Conservation (phyloP, 2,797 vertebrate species). For the Iguana delicatissima region DNA sequence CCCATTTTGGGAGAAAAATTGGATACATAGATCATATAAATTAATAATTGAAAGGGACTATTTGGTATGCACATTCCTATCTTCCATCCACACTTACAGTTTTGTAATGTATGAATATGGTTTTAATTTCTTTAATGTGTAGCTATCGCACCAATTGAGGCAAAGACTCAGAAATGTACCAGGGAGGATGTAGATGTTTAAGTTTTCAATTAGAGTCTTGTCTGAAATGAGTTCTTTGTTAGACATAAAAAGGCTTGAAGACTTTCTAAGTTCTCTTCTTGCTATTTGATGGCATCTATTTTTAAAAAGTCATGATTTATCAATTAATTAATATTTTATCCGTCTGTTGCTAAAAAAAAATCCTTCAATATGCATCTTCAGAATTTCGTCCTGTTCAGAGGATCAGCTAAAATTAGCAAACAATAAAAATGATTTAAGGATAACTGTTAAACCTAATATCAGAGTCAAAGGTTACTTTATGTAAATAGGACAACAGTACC, state of each 20-base stretch:
- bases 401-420: background rate
- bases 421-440: background rate
- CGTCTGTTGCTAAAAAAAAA: background rate
- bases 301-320: background rate
- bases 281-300: background rate
- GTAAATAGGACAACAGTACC: too few species aligned
- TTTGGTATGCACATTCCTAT: too few species aligned
- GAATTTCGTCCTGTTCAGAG: background rate
- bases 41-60: too few species aligned
- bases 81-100: too few species aligned
- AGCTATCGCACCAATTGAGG: background rate
- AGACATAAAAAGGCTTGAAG: background rate
- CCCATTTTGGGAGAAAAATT: too few species aligned
- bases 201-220: slow-evolving; percentile 3
- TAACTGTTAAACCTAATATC: background rate
- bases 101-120: too few species aligned
- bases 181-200: background rate
- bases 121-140: background rate
- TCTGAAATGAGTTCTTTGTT: background rate
- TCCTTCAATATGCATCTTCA: background rate
- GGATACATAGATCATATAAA: too few species aligned
- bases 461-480: too few species aligned
- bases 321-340: background rate
- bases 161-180: background rate
- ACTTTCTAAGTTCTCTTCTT: background rate